phyloP scores from a whole-genome alignment of 2,113 vertebrate species.

The Emberiza fucata region DNA sequence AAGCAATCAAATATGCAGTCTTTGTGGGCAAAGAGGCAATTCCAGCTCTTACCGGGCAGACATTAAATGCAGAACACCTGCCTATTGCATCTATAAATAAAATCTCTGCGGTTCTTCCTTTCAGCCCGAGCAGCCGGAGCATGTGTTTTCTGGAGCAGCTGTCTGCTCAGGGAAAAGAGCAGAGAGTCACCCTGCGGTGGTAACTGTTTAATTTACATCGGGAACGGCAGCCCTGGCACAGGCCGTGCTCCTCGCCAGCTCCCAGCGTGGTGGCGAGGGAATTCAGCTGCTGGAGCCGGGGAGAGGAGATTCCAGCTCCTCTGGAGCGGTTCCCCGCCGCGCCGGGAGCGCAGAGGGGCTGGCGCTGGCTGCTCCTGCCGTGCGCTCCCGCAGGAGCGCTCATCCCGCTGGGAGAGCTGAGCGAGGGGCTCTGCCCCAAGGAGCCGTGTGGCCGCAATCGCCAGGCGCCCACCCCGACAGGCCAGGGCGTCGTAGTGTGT shows the following conservation, averaged over 20 bases:
- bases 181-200: constrained; percentile 59
- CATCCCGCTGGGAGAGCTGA: background rate
- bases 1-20: constrained; percentile 35
- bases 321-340: fast-evolving
- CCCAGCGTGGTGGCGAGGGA: constrained; percentile 16
- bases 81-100: constrained; percentile 53
- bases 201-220: constrained; percentile 64
- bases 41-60: constrained; percentile 11
- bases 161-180: constrained; percentile 46
- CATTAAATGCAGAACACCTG: constrained; percentile 19
- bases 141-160: constrained; percentile 64
- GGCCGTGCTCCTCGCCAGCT: background rate
- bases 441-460: background rate
- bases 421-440: background rate
- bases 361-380: background rate
- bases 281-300: constrained; percentile 27
- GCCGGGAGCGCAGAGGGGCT: background rate
- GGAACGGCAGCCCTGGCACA: background rate
- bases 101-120: constrained; percentile 6
- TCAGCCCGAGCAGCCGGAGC: constrained; percentile 9
- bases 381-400: no score
- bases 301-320: background rate
- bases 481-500: background rate
- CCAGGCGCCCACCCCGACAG: background rate
- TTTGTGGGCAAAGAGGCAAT: constrained; percentile 14